phyloP scores from a whole-genome alignment of 2,797 vertebrate genomes.

The Clamator glandarius region DNA sequence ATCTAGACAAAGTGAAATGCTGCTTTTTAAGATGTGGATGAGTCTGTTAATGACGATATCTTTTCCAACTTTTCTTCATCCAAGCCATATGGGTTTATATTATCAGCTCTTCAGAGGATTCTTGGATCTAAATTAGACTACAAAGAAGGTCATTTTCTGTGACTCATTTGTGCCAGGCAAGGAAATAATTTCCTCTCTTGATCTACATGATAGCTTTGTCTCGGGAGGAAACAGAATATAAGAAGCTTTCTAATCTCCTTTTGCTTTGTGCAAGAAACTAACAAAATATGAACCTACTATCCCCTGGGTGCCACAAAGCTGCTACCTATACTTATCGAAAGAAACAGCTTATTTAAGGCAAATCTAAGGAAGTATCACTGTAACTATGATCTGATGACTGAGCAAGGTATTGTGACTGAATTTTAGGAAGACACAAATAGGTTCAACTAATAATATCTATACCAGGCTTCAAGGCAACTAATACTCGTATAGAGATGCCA shows the following conservation, averaged over 20 bases:
- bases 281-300: constrained; percentile 31
- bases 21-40: constrained; percentile 21
- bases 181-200: constrained; percentile 72
- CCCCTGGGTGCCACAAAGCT: constrained; percentile 19
- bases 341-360: constrained; percentile 14
- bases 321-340: constrained; percentile 26
- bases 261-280: constrained; percentile 56
- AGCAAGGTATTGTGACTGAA: not conserved
- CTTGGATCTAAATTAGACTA: constrained; percentile 70
- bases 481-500: not conserved
- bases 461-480: not conserved
- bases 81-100: constrained; percentile 28
- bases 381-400: not conserved
- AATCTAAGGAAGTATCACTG: constrained; percentile 2
- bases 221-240: constrained; percentile 62
- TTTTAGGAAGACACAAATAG: not conserved
- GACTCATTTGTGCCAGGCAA: constrained; percentile 74
- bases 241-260: constrained; percentile 68
- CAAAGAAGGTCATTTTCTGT: constrained; percentile 69
- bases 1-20: not conserved
- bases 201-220: constrained; percentile 66
- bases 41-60: not conserved
- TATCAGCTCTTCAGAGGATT: constrained; percentile 62
- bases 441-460: not conserved
- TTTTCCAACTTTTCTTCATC: constrained; percentile 28